A percentile compares a stretch with the other conserved stretches of the same genome.
phyloP scores from a whole-genome alignment of 1,140 invertebrate genomes.

The Trichogramma pretiosum region DNA sequence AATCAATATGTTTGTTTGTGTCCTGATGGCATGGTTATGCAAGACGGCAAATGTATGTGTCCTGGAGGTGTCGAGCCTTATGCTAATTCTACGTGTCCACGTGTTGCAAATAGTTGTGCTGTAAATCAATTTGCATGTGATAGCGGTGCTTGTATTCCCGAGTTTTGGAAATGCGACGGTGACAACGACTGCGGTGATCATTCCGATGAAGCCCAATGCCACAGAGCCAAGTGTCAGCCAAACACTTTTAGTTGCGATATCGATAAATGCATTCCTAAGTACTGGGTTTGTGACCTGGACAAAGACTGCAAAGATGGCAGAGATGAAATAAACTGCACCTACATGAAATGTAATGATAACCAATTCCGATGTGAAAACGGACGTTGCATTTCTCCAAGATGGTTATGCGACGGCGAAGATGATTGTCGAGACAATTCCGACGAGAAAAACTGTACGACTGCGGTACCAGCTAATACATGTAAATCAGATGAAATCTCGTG shows the following conservation, averaged over 20 bases:
- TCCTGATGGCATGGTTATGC: slow-evolving; percentile 63
- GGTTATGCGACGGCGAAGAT: slow-evolving; percentile 61
- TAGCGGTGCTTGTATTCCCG: slow-evolving; percentile 57
- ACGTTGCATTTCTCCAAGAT: slow-evolving; percentile 52
- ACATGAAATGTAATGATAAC: slow-evolving; percentile 40
- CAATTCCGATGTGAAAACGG: slow-evolving; percentile 53
- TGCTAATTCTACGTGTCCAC: slow-evolving; percentile 60
- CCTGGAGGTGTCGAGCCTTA: slow-evolving; percentile 51
- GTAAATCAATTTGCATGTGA: slow-evolving; percentile 57
- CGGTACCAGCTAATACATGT: slow-evolving; percentile 26
- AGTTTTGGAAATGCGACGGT: slow-evolving; percentile 57
- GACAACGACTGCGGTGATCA: slow-evolving; percentile 60
- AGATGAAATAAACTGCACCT: slow-evolving; percentile 65
- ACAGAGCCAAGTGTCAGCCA: slow-evolving; percentile 48
- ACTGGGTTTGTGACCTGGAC: slow-evolving; percentile 51
- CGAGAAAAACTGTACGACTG: slow-evolving; percentile 49
- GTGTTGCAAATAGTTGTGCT: slow-evolving; percentile 51
- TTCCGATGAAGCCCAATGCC: slow-evolving; percentile 51
- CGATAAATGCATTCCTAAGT: slow-evolving; percentile 60
- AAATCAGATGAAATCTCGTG: slow-evolving; percentile 49
- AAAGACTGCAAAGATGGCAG: slow-evolving; percentile 74
- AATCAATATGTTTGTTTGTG: slow-evolving; percentile 61
- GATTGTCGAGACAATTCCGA: slow-evolving; percentile 57
- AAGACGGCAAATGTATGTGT: slow-evolving; percentile 60
- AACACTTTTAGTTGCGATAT: slow-evolving; percentile 58